Percentiles rank a stretch among this genome's conserved stretches.
These are phyloP conservation scores for Lasioglossum oenotherae DNA, from an alignment of 2,888 invertebrate species.

Conservation along the genomic window DNA sequence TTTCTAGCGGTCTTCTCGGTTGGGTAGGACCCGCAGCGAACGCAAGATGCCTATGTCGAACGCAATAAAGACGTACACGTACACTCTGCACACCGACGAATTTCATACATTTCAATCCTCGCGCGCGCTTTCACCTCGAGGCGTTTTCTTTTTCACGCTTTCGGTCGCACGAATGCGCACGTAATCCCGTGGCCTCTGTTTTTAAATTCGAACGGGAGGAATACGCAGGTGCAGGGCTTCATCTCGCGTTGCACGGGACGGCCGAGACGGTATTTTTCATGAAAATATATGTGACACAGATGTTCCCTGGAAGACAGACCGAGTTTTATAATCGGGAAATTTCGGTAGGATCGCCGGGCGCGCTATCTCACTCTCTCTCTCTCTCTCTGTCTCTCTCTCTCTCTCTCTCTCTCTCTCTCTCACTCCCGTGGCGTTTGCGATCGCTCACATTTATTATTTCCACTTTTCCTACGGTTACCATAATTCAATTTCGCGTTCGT, in stretches of 20 bases:
- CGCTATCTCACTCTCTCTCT: background rate
- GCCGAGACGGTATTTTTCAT: slow-evolving; percentile 45
- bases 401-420: background rate
- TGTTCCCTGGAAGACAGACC: slow-evolving; percentile 9
- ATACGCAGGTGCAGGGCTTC: slow-evolving; percentile 35
- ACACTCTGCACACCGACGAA: background rate
- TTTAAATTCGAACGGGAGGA: slow-evolving; percentile 44
- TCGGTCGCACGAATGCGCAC: background rate
- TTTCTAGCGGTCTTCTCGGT: background rate
- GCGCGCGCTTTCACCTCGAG: slow-evolving; percentile 2
- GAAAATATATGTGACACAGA: slow-evolving; percentile 37
- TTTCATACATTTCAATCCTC: slow-evolving; percentile 23
- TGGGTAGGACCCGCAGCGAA: no score
- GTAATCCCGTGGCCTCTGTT: slow-evolving; percentile 38
- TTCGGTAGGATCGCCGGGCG: background rate
- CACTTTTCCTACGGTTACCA: background rate
- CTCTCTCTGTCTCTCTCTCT: no score
- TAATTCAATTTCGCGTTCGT: slow-evolving; percentile 1
- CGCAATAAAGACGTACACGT: background rate
- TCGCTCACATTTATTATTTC: slow-evolving; percentile 7
- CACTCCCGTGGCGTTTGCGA: background rate
- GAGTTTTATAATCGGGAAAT: slow-evolving; percentile 43
- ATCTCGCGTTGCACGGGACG: slow-evolving; percentile 14
- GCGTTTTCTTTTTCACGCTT: slow-evolving; percentile 20
- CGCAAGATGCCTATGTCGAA: background rate